Evolutionary conservation across 2,113 vertebrate species (phyloP), one percentile per base, ranked within the genome.

Genomic region (Delphinapterus leucas): DNA sequence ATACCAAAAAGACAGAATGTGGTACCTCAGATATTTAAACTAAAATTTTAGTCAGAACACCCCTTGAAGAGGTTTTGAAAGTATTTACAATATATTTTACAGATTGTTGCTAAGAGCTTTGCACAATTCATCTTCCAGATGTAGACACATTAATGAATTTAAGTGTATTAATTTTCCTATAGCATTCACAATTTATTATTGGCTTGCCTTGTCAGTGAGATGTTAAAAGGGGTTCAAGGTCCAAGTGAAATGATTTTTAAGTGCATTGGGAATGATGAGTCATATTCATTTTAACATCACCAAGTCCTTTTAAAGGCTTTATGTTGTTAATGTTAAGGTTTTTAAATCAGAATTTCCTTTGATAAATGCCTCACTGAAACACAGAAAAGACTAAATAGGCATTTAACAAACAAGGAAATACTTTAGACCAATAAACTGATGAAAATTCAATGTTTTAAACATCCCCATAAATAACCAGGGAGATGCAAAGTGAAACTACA

Each of bases 1-100:
- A 61, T 84, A 81, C 85, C 96, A 70, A 97, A 97, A 96, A 97
- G 36, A 96, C 28, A 95, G 92, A 98, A 97, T 95, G 41, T 79
- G 73, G 74, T 95, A 97, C 85, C 88, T 97, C 70, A 94, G 94
- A 86, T 96, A 97, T 94, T 97, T 95, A 88, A 97, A 94, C 36
- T 97, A 95, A 97, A 97, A 98, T 97, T 98, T 96, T 97, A 93
- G 96, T 88, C 53, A 91, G 88, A 97, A 96, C 88, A 97, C 96
- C 93, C 98, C 73, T 31, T 98, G 96, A 88, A 93, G n/a, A 53
- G 18, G 0, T 25, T 97, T 96, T 82, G 36, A 92, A 96, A 95
- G 49, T 97, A 96, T 98, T 98, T 98, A 90, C 94, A 26, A 68
- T 67, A 15, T 90, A 60, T 85, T 98, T 97, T 97, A 83, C 20